Evolutionary conservation across 2,113 vertebrate genomes (phyloP).

Genomic region (Zapus hudsonius): DNA sequence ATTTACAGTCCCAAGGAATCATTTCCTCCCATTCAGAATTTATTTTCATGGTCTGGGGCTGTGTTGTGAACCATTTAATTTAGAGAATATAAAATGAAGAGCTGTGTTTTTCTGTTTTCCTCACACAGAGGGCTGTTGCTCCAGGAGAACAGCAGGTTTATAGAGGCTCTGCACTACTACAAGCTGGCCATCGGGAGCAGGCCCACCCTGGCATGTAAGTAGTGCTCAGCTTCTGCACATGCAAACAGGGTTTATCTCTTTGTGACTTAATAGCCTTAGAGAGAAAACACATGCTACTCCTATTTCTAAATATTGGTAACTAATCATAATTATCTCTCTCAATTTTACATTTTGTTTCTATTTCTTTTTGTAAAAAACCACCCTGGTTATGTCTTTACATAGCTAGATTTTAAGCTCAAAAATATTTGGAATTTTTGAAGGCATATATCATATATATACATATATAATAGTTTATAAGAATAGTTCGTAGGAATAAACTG

Average conservation of each 20-base stretch:
- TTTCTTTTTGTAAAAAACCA: background rate
- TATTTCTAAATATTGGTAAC: conserved; percentile 1
- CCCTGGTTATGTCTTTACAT: background rate
- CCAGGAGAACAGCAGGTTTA: conserved; percentile 97
- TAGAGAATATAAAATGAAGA: conserved; percentile 55
- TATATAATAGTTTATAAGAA: too few relatives aligned
- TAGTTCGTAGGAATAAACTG: background rate
- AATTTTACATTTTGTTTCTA: conserved; percentile 2
- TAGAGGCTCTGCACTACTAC: conserved; percentile 97
- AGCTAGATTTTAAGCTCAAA: conserved; percentile 19
- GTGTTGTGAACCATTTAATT: conserved; percentile 36
- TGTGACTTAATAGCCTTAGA: background rate
- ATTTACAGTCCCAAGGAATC: conserved; percentile 57
- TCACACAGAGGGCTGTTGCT: conserved; percentile 94
- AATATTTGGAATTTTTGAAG: background rate
- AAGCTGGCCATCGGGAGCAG: conserved; percentile 98
- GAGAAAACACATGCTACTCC: background rate
- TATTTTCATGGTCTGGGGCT: conserved; percentile 56
- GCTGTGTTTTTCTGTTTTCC: conserved; percentile 46
- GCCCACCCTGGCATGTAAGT: conserved; percentile 99
- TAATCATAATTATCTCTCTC: background rate
- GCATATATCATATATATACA: background rate
- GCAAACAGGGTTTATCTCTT: too few relatives aligned
- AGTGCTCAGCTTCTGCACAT: conserved; percentile 67
- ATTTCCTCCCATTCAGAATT: conserved; percentile 66